A percentile compares a stretch with the other conserved stretches of the same genome.
Evolutionary conservation across 2,113 vertebrate species (phyloP).

Genomic region (Tiliqua scincoides): DNA sequence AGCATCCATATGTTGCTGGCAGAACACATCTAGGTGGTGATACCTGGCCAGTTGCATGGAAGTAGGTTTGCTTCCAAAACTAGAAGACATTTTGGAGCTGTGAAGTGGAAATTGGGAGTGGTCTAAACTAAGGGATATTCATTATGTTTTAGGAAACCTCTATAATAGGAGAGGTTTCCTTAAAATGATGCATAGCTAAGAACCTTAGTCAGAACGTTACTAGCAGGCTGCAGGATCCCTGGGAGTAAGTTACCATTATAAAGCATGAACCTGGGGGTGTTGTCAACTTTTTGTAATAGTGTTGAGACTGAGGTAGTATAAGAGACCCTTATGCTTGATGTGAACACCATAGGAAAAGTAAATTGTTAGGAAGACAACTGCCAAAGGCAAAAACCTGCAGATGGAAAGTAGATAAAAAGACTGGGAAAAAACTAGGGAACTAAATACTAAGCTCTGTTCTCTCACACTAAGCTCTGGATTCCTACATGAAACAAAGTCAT

Average conservation of each 20-base stretch:
- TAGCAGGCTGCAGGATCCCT: not conserved
- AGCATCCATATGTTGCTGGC: not conserved
- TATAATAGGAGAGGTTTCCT: not conserved
- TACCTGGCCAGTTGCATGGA: not conserved
- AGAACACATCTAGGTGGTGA: not conserved
- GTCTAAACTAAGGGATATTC: not conserved
- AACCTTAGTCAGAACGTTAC: not conserved
- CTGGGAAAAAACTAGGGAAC: not conserved
- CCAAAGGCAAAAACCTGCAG: not conserved
- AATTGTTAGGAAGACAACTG: not conserved
- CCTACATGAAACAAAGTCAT: not conserved
- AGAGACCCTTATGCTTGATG: not conserved
- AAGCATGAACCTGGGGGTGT: not conserved
- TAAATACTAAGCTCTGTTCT: not conserved
- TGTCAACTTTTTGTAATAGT: not conserved
- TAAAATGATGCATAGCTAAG: not conserved
- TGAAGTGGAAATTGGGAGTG: not conserved
- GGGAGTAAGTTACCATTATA: not conserved
- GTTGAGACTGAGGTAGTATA: not conserved
- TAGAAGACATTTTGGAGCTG: not conserved
- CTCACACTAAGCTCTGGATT: too few relatives aligned
- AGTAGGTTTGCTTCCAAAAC: not conserved
- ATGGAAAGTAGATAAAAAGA: not conserved
- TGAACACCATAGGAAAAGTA: not conserved
- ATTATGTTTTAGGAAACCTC: not conserved